A percentile compares a stretch with the other conserved stretches of the same genome.
phyloP scores from a whole-genome alignment of 2,113 vertebrate genomes.

The Mungos mungo region DNA sequence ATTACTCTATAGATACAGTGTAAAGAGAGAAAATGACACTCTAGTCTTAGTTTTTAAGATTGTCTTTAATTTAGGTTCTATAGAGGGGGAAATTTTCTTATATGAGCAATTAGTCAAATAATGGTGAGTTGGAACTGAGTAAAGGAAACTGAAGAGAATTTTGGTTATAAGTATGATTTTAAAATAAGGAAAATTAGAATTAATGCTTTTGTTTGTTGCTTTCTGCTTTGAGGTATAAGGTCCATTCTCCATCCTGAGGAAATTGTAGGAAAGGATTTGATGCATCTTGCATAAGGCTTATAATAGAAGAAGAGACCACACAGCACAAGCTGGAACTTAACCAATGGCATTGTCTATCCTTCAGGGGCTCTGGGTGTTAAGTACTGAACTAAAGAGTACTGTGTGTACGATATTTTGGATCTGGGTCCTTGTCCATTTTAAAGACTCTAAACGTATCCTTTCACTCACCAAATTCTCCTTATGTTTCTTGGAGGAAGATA shows the following conservation, averaged over 20 bases:
- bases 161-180: background rate
- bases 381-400: background rate
- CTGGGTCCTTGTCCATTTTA: background rate
- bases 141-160: background rate
- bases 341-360: background rate
- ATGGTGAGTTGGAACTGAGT: background rate
- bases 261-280: background rate
- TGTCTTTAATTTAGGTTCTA: background rate
- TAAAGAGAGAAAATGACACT: background rate
- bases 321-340: background rate
- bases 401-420: background rate
- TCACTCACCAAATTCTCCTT: background rate
- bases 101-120: background rate
- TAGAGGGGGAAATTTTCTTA: background rate
- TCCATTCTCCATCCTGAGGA: background rate
- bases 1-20: background rate
- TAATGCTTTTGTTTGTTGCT: background rate
- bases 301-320: background rate
- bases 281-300: background rate
- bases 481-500: background rate
- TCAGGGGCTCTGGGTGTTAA: background rate
- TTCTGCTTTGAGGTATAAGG: background rate
- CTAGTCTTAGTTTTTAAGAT: background rate
- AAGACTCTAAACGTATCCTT: background rate
- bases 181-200: background rate